Percentiles rank a stretch among this genome's conserved stretches.
Conservation (phyloP, 2,888 invertebrate species). For the Chrysina gloriosa region DNA sequence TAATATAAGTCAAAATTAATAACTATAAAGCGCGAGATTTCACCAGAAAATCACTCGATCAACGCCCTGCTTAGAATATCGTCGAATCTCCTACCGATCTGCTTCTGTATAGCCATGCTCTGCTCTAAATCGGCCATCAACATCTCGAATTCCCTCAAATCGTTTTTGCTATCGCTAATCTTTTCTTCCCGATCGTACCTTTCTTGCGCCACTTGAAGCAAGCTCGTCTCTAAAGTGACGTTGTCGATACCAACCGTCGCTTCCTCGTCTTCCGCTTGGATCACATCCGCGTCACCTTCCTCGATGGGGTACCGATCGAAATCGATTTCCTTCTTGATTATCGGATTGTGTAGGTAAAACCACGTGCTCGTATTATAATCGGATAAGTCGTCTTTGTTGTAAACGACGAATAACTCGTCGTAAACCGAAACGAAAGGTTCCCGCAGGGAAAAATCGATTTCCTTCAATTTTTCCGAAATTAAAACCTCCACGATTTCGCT, state of each 20-base stretch:
- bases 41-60: conserved; percentile 11
- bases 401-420: conserved; percentile 66
- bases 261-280: conserved; percentile 32
- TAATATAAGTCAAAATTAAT: too few species aligned
- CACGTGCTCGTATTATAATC: conserved; percentile 70
- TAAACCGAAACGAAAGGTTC: conserved; percentile 55
- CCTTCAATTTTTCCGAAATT: conserved; percentile 68
- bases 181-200: conserved; percentile 36
- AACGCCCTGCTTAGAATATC: conserved; percentile 15
- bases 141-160: conserved; percentile 54
- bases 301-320: neutral
- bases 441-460: conserved; percentile 59
- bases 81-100: conserved; percentile 49
- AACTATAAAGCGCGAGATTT: too few species aligned
- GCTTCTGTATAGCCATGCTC: conserved; percentile 58
- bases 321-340: conserved; percentile 64
- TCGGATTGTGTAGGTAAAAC: conserved; percentile 68
- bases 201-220: conserved; percentile 40
- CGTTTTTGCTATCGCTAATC: conserved; percentile 47
- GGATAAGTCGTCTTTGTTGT: conserved; percentile 68
- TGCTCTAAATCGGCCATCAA: conserved; percentile 60
- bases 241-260: conserved; percentile 41
- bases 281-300: conserved; percentile 42
- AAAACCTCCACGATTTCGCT: conserved; percentile 69
- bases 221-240: conserved; percentile 47